Conservation (phyloP, 2,113 vertebrate genomes). For the Pygoscelis adeliae region DNA sequence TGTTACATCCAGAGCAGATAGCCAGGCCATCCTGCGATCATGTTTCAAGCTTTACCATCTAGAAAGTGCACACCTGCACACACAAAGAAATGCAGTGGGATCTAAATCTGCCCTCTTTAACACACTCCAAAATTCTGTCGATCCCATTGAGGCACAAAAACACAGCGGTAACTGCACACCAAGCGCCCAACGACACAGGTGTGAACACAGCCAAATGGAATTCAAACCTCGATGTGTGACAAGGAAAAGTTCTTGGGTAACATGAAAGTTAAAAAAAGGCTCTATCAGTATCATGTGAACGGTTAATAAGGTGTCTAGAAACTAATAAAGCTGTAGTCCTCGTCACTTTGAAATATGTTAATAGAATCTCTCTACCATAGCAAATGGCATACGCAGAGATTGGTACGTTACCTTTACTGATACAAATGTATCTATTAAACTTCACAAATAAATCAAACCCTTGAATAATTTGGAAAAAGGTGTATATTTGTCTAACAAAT, state of each 20-base stretch:
- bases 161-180: accelerated
- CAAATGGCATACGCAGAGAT: not conserved
- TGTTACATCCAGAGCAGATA: not conserved
- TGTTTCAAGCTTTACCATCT: not conserved
- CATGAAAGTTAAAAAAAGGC: not conserved
- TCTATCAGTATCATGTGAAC: not conserved
- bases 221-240: not conserved
- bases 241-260: not conserved
- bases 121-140: not conserved
- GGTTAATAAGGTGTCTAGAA: not conserved
- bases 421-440: not conserved
- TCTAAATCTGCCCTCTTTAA: not conserved
- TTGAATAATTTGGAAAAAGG: not conserved
- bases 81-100: not conserved
- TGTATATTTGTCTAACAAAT: not conserved
- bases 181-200: not conserved
- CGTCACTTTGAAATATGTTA: not conserved
- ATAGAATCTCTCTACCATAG: not conserved
- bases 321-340: not conserved
- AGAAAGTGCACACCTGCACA: not conserved
- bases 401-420: not conserved
- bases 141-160: not conserved
- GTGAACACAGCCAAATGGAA: not conserved
- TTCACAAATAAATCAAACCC: not conserved
- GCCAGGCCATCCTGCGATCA: not conserved